These are phyloP conservation scores for Tenthredo scrophulariae DNA, from an alignment of 2,888 invertebrate genomes.

Conservation along the genomic window DNA sequence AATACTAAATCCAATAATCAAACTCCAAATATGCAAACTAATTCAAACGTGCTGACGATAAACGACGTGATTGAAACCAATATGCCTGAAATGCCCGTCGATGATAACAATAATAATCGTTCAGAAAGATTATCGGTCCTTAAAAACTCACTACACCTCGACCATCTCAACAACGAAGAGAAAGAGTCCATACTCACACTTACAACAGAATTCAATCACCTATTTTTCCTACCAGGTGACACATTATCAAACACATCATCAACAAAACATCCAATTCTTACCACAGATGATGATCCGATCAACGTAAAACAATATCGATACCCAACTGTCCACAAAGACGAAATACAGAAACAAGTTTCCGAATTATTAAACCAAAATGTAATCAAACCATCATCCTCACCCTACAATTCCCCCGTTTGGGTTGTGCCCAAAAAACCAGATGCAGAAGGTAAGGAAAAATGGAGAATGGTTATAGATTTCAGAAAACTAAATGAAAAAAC, in stretches of 20 bases:
- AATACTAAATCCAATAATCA: no score
- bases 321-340: not conserved
- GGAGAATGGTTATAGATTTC: not conserved
- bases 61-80: not conserved
- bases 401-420: conserved; percentile 54
- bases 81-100: no score
- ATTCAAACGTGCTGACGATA: no score
- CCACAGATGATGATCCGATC: not conserved
- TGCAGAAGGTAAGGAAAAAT: not conserved
- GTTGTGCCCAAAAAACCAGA: conserved; percentile 55
- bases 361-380: not conserved
- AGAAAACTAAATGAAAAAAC: not conserved
- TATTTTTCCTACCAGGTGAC: not conserved
- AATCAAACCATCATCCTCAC: conserved; percentile 9
- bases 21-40: no score
- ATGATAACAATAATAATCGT: not conserved
- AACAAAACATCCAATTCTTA: not conserved
- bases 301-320: conserved; percentile 13
- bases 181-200: not conserved
- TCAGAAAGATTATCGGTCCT: not conserved
- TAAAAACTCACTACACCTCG: not conserved
- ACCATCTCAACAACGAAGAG: not conserved
- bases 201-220: not conserved
- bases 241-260: no score
- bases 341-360: not conserved